A percentile compares a stretch with the other conserved stretches of the same genome.
Conservation (phyloP, 1,140 invertebrate genomes). For the Drosophila lowei region DNA sequence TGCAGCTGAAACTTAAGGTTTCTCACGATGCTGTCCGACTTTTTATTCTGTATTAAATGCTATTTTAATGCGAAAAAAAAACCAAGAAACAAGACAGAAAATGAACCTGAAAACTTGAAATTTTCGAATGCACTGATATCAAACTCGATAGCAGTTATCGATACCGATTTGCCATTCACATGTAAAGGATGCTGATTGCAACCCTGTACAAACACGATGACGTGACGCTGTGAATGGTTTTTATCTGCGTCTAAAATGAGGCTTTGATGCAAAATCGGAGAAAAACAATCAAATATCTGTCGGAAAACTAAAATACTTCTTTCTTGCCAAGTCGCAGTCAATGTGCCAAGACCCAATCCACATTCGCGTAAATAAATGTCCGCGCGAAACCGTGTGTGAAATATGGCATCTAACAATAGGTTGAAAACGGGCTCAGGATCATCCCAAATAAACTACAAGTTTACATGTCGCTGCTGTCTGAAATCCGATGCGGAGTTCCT, state of each 20-base stretch:
- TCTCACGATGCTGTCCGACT: too few relatives aligned
- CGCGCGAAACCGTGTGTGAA: conserved; percentile 15
- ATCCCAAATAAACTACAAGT: conserved; percentile 55
- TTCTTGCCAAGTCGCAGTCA: background rate
- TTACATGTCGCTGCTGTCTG: conserved; percentile 73
- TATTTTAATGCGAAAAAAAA: too few relatives aligned
- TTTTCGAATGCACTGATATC: too few relatives aligned
- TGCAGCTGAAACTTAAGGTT: too few relatives aligned
- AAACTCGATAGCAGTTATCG: too few relatives aligned
- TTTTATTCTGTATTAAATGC: too few relatives aligned
- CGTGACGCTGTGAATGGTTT: conserved; percentile 36
- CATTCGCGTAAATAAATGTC: conserved; percentile 19
- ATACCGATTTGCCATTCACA: conserved; percentile 12
- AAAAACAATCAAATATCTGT: conserved; percentile 4
- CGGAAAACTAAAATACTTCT: background rate
- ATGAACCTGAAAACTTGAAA: too few relatives aligned
- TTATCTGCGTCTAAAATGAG: conserved; percentile 27
- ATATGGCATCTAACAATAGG: conserved; percentile 53
- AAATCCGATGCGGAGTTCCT: conserved; percentile 66
- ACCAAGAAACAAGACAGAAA: too few relatives aligned
- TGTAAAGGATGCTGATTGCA: conserved; percentile 1
- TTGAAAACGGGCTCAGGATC: conserved; percentile 24
- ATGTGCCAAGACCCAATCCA: background rate
- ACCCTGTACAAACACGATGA: conserved; percentile 25
- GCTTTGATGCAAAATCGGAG: conserved; percentile 14